Evolutionary conservation across 2,797 vertebrate species (phyloP).

Genomic region (Squalus acanthias): DNA sequence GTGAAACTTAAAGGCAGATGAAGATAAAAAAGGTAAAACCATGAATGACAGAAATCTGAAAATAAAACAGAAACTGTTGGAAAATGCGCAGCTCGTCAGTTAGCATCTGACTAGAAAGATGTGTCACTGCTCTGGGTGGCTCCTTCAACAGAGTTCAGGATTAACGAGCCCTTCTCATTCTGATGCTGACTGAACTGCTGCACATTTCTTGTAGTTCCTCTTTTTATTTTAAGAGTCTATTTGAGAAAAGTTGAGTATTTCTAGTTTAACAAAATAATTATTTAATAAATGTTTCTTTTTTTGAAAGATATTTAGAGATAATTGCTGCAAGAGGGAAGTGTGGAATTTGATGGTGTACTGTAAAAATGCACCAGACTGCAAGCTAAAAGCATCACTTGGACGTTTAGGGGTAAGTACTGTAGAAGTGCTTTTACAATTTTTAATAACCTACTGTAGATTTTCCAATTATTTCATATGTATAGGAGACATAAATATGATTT

Average conservation of each 20-base stretch:
- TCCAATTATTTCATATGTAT: neutral
- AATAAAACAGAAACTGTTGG: neutral
- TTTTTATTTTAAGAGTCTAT: neutral
- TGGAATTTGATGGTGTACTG: conserved; percentile 79
- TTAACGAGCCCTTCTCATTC: neutral
- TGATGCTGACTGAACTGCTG: neutral
- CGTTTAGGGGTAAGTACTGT: conserved; percentile 68
- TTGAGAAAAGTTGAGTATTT: neutral
- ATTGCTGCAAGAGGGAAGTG: conserved; percentile 87
- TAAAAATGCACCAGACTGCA: conserved; percentile 71
- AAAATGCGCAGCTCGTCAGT: neutral
- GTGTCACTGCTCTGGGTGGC: neutral
- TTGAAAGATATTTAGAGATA: conserved; percentile 80
- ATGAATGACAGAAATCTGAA: neutral
- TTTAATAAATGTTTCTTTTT: conserved; percentile 38
- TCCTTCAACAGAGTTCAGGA: neutral
- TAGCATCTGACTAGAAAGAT: neutral
- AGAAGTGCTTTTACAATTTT: neutral
- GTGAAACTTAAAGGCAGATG: neutral
- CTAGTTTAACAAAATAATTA: neutral
- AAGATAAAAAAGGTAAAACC: neutral
- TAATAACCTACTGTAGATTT: neutral
- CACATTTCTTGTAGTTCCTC: neutral
- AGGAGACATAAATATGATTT: neutral
- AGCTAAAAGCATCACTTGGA: conserved; percentile 62